phyloP scores from a whole-genome alignment of 2,113 vertebrate species.

The Corynorhinus townsendii region DNA sequence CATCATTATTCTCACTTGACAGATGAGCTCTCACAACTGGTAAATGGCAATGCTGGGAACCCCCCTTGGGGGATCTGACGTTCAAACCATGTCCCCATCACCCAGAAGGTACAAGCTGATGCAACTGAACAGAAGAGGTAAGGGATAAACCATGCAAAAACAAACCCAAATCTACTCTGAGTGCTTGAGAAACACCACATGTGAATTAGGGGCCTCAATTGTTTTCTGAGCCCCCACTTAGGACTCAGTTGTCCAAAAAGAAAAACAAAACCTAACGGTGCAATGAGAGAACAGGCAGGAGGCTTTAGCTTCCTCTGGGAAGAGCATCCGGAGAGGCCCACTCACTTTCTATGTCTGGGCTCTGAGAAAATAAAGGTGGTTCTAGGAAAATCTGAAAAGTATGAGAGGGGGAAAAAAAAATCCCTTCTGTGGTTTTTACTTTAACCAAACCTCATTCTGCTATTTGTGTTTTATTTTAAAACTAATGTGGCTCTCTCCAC shows the following conservation, averaged over 20 bases:
- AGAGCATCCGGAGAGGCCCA: neutral
- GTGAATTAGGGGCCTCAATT: neutral
- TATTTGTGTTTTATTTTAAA: slow-evolving; percentile 71
- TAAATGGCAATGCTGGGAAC: neutral
- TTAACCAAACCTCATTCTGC: slow-evolving; percentile 52
- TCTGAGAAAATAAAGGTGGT: slow-evolving; percentile 61
- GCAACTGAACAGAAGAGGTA: neutral
- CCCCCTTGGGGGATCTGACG: neutral
- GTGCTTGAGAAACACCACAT: neutral
- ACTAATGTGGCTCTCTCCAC: slow-evolving; percentile 67
- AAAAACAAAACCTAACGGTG: slow-evolving; percentile 13
- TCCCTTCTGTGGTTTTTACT: slow-evolving; percentile 62
- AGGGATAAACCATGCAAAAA: neutral
- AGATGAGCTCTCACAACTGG: neutral
- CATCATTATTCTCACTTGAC: neutral
- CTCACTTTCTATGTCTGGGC: slow-evolving; percentile 57
- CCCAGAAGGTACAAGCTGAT: neutral
- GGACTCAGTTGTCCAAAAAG: neutral
- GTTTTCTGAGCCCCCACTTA: neutral
- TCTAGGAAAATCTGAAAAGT: slow-evolving; percentile 74
- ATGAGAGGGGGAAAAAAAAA: neutral
- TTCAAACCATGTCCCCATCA: neutral
- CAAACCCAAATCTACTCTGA: neutral
- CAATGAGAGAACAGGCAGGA: neutral
- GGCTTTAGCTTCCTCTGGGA: slow-evolving; percentile 17